phyloP scores from a whole-genome alignment of 1,140 invertebrate genomes.

The Drosophila persimilis region DNA sequence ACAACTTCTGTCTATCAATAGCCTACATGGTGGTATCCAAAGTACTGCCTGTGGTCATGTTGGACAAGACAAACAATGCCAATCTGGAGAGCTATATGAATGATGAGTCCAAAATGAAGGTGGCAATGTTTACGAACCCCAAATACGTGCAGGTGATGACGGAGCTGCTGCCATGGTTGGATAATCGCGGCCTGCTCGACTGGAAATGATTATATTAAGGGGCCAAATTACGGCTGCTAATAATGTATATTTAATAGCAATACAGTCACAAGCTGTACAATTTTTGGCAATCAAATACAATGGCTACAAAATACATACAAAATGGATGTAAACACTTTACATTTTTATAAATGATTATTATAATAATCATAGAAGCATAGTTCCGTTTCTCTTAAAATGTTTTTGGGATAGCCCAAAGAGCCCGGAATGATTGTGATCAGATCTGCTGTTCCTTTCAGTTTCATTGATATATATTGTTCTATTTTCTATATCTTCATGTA shows the following conservation, averaged over 20 bases:
- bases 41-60: constrained; percentile 73
- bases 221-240: background rate
- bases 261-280: constrained; percentile 1
- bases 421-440: too few relatives aligned
- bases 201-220: constrained; percentile 62
- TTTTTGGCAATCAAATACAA: constrained; percentile 12
- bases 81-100: constrained; percentile 48
- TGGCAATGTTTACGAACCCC: constrained; percentile 72
- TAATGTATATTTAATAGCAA: constrained; percentile 33
- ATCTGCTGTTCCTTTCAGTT: too few relatives aligned
- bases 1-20: constrained; percentile 5
- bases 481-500: too few relatives aligned
- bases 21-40: constrained; percentile 78
- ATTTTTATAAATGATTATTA: background rate
- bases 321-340: background rate
- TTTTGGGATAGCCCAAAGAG: too few relatives aligned
- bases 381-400: background rate
- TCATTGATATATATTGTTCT: too few relatives aligned
- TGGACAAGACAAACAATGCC: constrained; percentile 61
- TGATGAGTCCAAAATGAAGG: constrained; percentile 72
- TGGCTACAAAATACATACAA: background rate
- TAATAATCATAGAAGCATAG: background rate
- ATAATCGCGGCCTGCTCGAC: constrained; percentile 77
- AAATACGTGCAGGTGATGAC: constrained; percentile 74
- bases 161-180: constrained; percentile 76